Evolutionary conservation across 1,140 invertebrate genomes (phyloP).

Genomic region (Melitaea cinxia): DNA sequence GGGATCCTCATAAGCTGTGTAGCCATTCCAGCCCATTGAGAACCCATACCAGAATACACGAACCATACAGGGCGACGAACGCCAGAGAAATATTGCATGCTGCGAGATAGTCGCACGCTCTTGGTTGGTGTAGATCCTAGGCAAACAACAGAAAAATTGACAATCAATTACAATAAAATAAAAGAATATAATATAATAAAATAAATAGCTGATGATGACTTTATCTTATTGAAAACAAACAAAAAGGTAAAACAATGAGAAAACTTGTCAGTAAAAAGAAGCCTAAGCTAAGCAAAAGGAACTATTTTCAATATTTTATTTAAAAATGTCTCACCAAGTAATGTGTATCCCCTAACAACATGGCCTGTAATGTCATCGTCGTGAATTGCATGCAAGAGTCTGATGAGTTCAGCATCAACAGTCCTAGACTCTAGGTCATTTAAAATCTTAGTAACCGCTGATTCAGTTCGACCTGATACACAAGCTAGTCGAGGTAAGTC

Average conservation of each 20-base stretch:
- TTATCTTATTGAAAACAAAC: too few species aligned
- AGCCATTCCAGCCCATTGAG: constrained; percentile 94
- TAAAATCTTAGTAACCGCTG: constrained; percentile 87
- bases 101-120: constrained; percentile 65
- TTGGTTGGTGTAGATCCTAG: constrained; percentile 64
- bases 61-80: constrained; percentile 89
- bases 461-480: constrained; percentile 82
- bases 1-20: constrained; percentile 84
- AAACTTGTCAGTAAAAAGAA: too few species aligned
- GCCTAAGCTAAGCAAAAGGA: too few species aligned
- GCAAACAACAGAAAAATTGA: too few species aligned
- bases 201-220: too few species aligned
- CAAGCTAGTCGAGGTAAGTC: constrained; percentile 82
- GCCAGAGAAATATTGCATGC: constrained; percentile 83
- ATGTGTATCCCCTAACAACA: constrained; percentile 83
- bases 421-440: constrained; percentile 83
- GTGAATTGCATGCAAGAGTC: constrained; percentile 82
- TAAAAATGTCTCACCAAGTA: constrained; percentile 73
- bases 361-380: constrained; percentile 82
- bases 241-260: too few species aligned
- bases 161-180: too few species aligned
- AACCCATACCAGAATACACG: constrained; percentile 95
- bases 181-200: too few species aligned
- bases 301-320: too few species aligned
- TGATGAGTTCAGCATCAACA: constrained; percentile 82